Base-by-base conservation (phyloP, 2,113 vertebrate species). In the Melanostigma gelatinosum region DNA sequence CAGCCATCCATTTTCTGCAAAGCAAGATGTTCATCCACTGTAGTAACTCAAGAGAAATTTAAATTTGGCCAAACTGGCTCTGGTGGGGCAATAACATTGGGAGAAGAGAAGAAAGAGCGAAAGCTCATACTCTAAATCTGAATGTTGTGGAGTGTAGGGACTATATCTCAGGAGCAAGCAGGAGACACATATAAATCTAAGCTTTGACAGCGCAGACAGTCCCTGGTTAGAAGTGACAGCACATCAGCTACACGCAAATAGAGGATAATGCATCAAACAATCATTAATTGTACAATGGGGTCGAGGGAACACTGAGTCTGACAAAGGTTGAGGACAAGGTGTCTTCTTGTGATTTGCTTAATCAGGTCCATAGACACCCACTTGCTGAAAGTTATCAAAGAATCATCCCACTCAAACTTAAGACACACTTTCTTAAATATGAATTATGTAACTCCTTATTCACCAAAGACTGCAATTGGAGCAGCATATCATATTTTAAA, bases 251-350 rank as follows among this genome's bases (percentile, higher is more conserved):
- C 75, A 79, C 64, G 52, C 71, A 82, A 86, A 90, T 50, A 68
- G 52, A 91, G 50, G 11, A 84, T 75, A 73, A 87, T 80, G 64
- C 78, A 79, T 89, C 84, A 78, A 83, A 81, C n/a, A 77, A 66
- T 78, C 70, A 82, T 85, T 91, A 90, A 88, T 86, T 92, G 84
- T 76, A 83, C 82, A 78, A 81, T 55, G 38, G 85, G 81, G 74
- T 62, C 38, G 1, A 64, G 77, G 75, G 85, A 85, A 69, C 64
- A 63, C 58, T 3, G 48, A 77, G 55, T 83, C 32, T 75, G 66
- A 32, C 46, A 67, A 72, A 77, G 46, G 61, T 24, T 78, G 60
- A 79, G 64, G 74, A 80, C 69, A 60, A 54, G 46, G 20, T 50
- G 42, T 55, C 29, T 63, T 77, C 55, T 68, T 44, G 34, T 79